Evolutionary conservation across 2,888 invertebrate genomes (phyloP).

Genomic region (Caenorhabditis sp.): DNA sequence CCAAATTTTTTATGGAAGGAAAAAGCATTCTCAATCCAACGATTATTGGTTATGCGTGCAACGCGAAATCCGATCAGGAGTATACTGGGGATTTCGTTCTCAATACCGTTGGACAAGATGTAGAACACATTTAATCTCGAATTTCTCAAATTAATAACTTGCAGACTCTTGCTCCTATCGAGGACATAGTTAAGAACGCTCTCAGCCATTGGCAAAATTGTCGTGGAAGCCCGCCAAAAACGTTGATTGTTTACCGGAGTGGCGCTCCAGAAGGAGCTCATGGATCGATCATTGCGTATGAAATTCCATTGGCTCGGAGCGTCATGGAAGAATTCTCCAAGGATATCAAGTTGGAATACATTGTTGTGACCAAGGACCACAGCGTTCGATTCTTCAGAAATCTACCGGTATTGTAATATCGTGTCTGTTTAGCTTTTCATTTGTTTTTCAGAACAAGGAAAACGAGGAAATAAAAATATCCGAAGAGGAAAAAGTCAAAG

Average conservation of each 20-base stretch:
- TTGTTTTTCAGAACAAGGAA: too few relatives aligned
- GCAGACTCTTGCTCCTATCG: slow-evolving; percentile 32
- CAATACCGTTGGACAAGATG: slow-evolving; percentile 27
- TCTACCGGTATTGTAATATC: too few relatives aligned
- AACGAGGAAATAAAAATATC: too few relatives aligned
- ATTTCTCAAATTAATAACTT: too few relatives aligned
- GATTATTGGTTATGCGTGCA: slow-evolving; percentile 65
- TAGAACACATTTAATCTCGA: not conserved
- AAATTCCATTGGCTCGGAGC: slow-evolving; percentile 73
- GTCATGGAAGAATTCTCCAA: slow-evolving; percentile 43
- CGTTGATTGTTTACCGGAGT: slow-evolving; percentile 73
- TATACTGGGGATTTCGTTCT: slow-evolving; percentile 72
- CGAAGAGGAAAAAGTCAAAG: too few relatives aligned
- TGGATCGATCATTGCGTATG: slow-evolving; percentile 66
- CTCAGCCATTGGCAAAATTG: slow-evolving; percentile 11
- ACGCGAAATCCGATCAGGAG: slow-evolving; percentile 61
- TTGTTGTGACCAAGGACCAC: slow-evolving; percentile 76
- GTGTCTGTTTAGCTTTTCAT: too few relatives aligned
- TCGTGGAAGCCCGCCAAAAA: slow-evolving; percentile 52
- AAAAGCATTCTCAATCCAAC: slow-evolving; percentile 21
- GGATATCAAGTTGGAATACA: slow-evolving; percentile 67
- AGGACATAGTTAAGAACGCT: slow-evolving; percentile 35
- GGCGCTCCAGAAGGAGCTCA: slow-evolving; percentile 73
- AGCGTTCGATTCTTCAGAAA: slow-evolving; percentile 65
- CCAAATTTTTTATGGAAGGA: slow-evolving; percentile 10